phyloP scores from a whole-genome alignment of 2,113 vertebrate genomes.

The Poicephalus meyeri region DNA sequence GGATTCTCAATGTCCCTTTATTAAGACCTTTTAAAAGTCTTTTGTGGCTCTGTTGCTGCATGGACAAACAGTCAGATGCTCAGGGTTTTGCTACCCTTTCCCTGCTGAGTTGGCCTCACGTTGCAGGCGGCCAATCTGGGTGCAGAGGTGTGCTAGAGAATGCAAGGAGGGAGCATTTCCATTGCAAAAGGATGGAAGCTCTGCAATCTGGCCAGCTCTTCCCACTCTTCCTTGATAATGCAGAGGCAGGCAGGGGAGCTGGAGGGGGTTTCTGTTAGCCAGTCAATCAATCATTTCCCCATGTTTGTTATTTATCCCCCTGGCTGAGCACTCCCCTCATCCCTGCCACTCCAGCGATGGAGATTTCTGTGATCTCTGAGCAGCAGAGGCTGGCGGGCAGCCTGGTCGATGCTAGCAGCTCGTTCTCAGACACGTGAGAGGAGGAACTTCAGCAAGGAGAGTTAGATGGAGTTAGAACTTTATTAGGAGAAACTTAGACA shows the following conservation, averaged over 20 bases:
- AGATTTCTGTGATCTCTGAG: slow-evolving; percentile 9
- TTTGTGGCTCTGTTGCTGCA: not conserved
- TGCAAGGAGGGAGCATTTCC: not conserved
- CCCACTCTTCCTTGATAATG: not conserved
- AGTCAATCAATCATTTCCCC: slow-evolving; percentile 38
- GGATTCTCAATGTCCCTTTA: not conserved
- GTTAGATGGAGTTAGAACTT: slow-evolving; percentile 39
- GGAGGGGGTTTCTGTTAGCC: not conserved
- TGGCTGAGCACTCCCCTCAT: not conserved
- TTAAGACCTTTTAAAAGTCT: not conserved
- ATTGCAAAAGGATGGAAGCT: not conserved
- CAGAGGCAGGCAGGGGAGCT: not conserved
- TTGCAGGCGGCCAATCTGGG: not conserved
- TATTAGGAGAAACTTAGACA: slow-evolving; percentile 62
- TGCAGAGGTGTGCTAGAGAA: not conserved
- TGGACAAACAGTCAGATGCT: not conserved
- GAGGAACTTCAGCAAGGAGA: slow-evolving; percentile 1
- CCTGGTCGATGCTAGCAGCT: not conserved
- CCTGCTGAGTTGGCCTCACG: not conserved
- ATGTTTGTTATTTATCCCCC: slow-evolving; percentile 35
- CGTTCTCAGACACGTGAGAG: not conserved
- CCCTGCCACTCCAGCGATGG: not conserved
- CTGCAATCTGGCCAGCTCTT: not conserved
- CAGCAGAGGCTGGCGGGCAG: slow-evolving; percentile 16
- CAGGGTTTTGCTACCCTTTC: not conserved